Evolutionary conservation across 1,140 invertebrate species (phyloP).

Genomic region (Neodiprion lecontei): DNA sequence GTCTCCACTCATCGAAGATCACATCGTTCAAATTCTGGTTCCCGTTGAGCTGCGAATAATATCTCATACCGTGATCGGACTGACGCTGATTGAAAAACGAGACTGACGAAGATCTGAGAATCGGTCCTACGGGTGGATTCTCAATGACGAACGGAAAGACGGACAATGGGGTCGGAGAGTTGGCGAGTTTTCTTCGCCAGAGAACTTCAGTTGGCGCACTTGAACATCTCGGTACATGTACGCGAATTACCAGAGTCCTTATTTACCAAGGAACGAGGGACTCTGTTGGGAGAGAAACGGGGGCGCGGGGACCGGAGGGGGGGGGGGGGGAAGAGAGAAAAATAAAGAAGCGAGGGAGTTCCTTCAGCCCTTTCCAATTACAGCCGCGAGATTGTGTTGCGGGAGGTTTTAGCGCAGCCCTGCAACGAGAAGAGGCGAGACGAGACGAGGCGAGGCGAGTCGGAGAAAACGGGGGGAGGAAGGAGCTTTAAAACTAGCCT

Average conservation of each 20-base stretch:
- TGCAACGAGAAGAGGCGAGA: neutral
- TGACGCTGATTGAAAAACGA: too few relatives aligned
- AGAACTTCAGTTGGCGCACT: neutral
- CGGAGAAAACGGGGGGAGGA: slow-evolving; percentile 11
- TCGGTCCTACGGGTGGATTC: too few relatives aligned
- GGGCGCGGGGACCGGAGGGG: slow-evolving; percentile 4
- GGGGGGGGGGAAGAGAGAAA: slow-evolving; percentile 9
- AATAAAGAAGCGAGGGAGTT: neutral
- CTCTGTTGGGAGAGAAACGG: neutral
- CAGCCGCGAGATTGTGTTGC: slow-evolving; percentile 38
- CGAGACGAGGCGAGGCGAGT: slow-evolving; percentile 19
- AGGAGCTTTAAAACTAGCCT: slow-evolving; percentile 37
- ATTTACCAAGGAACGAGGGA: neutral
- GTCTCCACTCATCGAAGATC: too few relatives aligned
- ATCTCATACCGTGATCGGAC: too few relatives aligned
- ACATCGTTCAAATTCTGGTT: too few relatives aligned
- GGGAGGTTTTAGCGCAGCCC: slow-evolving; percentile 7
- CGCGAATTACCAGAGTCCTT: neutral
- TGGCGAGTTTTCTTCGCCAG: neutral
- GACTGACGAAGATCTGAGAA: too few relatives aligned
- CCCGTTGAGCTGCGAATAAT: too few relatives aligned
- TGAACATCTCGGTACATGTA: neutral
- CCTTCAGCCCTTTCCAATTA: slow-evolving; percentile 41
- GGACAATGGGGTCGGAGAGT: neutral
- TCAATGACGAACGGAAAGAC: neutral